Evolutionary conservation across 1,140 invertebrate species (phyloP).

Genomic region (Potamilus streckersoni): DNA sequence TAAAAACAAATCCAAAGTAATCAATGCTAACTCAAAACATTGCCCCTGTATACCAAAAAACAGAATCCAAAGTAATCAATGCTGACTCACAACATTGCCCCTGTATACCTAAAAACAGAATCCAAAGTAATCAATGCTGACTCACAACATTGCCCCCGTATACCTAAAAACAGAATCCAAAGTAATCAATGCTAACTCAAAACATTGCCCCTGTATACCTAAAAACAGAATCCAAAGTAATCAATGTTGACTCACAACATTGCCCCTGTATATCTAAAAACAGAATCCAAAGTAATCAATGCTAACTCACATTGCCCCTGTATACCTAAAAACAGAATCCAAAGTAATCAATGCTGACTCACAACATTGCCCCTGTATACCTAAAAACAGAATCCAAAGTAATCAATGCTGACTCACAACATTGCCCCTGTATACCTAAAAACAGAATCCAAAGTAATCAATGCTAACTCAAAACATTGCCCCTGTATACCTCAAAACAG

Average conservation of each 20-base stretch:
- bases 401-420: slow-evolving; percentile 16
- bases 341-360: slow-evolving; percentile 1
- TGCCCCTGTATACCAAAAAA: slow-evolving; percentile 3
- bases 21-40: slow-evolving; percentile 16
- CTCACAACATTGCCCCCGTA: slow-evolving; percentile 30
- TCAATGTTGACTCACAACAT: slow-evolving; percentile 17
- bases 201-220: slow-evolving; percentile 17
- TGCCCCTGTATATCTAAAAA: slow-evolving; percentile 5
- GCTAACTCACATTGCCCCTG: slow-evolving; percentile 20
- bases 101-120: background rate
- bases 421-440: slow-evolving; percentile 10
- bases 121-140: background rate
- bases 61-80: background rate
- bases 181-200: slow-evolving; percentile 9
- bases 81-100: slow-evolving; percentile 24
- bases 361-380: slow-evolving; percentile 26
- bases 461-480: slow-evolving; percentile 19
- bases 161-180: too few relatives aligned
- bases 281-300: background rate
- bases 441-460: background rate
- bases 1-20: background rate
- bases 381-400: too few relatives aligned
- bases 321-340: too few relatives aligned
- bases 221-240: background rate
- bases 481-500: background rate